Conservation (phyloP, 2,113 vertebrate genomes). For the Cyanocitta stelleri region DNA sequence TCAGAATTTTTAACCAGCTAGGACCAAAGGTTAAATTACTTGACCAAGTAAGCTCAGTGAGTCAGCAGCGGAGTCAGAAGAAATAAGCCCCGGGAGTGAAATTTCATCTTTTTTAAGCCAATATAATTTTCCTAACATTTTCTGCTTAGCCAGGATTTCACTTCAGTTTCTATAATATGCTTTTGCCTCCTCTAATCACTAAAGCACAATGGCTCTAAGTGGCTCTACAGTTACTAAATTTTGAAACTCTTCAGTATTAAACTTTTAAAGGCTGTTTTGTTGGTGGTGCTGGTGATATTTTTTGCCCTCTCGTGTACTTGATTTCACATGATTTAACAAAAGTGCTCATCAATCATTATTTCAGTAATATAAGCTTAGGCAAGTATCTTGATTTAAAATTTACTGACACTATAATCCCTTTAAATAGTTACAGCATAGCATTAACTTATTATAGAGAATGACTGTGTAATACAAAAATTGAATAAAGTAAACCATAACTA, state of each 20-base stretch:
- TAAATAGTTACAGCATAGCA: background rate
- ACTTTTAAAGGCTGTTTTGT: background rate
- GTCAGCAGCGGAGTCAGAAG: background rate
- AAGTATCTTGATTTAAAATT: conserved; percentile 16
- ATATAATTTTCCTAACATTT: background rate
- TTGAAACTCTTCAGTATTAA: background rate
- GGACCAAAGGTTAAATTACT: background rate
- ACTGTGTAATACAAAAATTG: background rate
- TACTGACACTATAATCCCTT: background rate
- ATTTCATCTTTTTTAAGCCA: background rate
- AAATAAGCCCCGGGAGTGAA: background rate
- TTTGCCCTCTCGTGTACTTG: background rate
- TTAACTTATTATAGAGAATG: conserved; percentile 1
- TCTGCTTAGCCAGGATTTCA: background rate
- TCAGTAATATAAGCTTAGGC: background rate
- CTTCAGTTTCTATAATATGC: background rate
- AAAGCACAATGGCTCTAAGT: background rate
- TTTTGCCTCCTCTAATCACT: background rate
- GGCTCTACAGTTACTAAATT: background rate
- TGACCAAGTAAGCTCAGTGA: background rate
- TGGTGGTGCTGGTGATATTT: background rate
- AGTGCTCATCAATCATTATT: background rate
- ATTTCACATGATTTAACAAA: background rate
- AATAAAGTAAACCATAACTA: background rate
- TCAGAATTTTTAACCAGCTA: background rate